Evolutionary conservation across 1,140 invertebrate genomes (phyloP), one percentile per base, ranked within the genome.

Genomic region (Lordiphosa clarofinis): DNA sequence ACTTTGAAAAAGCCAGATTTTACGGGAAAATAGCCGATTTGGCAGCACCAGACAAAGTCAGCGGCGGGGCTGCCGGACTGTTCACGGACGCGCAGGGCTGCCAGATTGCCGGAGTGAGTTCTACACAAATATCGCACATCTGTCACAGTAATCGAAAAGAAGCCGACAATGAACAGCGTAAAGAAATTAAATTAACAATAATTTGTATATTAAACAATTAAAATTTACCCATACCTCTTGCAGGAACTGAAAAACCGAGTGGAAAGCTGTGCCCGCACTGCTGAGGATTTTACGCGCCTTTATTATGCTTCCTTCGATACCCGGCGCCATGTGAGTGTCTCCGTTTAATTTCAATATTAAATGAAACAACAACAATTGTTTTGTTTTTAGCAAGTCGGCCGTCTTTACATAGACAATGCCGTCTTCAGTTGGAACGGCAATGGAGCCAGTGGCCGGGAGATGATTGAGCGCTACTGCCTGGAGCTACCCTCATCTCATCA

Each of bases 391-490:
- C 82, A 93, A 68, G 92, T 96, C 65, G 91, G 92, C 0, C 93
- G 93, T 71, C 88, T 97, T 13, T 97, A 97, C 72, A 86, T 96
- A 66, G 94, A 96, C 40, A 92, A 92, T 21, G 95, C 93, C n/a
- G 89, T 93, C 15, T 89, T 96, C 42, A 93, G 95, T 21, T 97
- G 95, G 95, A 96, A 97, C 91, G 96, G 96, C 31, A 96, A 96
- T 90, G 92, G 92, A 12, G 90, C 93, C 0, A 92, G 89, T 59
- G 94, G 94, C 5, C 93, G 92, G 75, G 93, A 94, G 44, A 92
- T 91, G 42, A 96, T 97, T 54, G 92, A 95, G 73, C 94, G 95
- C 74, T 96, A 95, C 87, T 92, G 94, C 67, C 91, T 93, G 68
- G 93, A 94, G 56, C 86, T 96, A 54, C 95, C 95, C 24, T 81